Evolutionary conservation across 2,797 vertebrate species (phyloP).

Genomic region (Pseudopleuronectes americanus): DNA sequence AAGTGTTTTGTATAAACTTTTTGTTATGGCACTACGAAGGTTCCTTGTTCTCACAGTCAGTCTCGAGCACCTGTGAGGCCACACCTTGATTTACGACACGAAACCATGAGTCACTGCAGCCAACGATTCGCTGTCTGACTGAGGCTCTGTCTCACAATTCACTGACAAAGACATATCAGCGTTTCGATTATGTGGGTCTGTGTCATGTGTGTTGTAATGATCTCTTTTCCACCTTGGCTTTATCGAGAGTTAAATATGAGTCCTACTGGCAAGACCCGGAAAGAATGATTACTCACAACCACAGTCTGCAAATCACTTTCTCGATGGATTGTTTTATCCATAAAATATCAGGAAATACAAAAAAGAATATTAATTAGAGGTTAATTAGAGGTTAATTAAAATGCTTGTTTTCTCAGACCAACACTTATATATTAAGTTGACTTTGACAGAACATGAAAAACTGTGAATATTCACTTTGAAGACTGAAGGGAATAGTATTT

Average conservation of each 20-base stretch:
- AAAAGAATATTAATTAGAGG: too few species aligned
- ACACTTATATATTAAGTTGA: not conserved
- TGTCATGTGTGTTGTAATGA: not conserved
- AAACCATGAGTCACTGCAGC: constrained; percentile 73
- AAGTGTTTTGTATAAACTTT: not conserved
- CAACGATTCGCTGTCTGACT: not conserved
- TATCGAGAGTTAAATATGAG: too few species aligned
- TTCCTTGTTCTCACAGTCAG: not conserved
- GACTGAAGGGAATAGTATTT: not conserved
- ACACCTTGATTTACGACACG: constrained; percentile 69
- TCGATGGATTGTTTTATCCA: not conserved
- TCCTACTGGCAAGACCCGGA: too few species aligned
- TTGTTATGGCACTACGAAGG: not conserved
- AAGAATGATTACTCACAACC: too few species aligned
- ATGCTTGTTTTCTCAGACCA: constrained; percentile 3
- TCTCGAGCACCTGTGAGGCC: constrained; percentile 61
- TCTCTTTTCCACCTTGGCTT: too few species aligned
- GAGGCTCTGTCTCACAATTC: not conserved
- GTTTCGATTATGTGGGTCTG: not conserved
- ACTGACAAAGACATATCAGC: not conserved
- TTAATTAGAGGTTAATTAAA: too few species aligned
- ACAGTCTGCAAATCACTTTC: not conserved
- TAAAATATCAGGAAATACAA: not conserved
- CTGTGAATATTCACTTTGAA: not conserved
- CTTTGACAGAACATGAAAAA: not conserved